Percentiles rank a stretch among this genome's conserved stretches.
phyloP scores from a whole-genome alignment of 2,888 invertebrate genomes.

The Oasisia sp. region DNA sequence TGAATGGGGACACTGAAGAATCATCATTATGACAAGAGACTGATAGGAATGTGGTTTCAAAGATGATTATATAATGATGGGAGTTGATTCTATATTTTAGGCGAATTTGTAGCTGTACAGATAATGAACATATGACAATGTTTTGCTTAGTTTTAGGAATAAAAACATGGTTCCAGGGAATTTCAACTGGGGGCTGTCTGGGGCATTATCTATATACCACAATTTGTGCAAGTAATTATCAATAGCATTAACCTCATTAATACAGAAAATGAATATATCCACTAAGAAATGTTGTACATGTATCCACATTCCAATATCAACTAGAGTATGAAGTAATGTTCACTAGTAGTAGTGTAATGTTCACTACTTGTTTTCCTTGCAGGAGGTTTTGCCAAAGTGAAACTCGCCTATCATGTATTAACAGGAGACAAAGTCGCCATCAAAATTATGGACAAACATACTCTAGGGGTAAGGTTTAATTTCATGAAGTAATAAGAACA shows the following conservation, averaged over 20 bases:
- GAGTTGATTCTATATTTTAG: too few species aligned
- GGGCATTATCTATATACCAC: background rate
- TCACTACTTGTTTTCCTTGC: constrained; percentile 14
- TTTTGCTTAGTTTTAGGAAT: too few species aligned
- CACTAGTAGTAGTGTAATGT: background rate
- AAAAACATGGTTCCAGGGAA: background rate
- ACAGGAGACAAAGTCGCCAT: constrained; percentile 85
- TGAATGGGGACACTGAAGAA: too few species aligned
- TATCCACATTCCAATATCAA: background rate
- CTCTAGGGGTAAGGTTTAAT: constrained; percentile 72
- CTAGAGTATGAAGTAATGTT: background rate
- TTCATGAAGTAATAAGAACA: background rate
- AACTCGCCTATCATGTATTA: constrained; percentile 79
- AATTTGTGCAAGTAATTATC: background rate
- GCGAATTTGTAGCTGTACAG: too few species aligned
- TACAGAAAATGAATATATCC: background rate
- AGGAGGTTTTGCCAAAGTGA: constrained; percentile 86
- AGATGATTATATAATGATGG: too few species aligned
- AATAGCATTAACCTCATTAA: background rate
- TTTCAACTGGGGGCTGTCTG: too few species aligned
- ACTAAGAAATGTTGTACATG: background rate
- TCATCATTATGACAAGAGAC: too few species aligned
- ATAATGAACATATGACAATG: too few species aligned
- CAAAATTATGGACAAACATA: constrained; percentile 82
- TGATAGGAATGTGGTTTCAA: too few species aligned